Conservation (phyloP, 2,113 vertebrate species). For the Bagarius yarrelli region DNA sequence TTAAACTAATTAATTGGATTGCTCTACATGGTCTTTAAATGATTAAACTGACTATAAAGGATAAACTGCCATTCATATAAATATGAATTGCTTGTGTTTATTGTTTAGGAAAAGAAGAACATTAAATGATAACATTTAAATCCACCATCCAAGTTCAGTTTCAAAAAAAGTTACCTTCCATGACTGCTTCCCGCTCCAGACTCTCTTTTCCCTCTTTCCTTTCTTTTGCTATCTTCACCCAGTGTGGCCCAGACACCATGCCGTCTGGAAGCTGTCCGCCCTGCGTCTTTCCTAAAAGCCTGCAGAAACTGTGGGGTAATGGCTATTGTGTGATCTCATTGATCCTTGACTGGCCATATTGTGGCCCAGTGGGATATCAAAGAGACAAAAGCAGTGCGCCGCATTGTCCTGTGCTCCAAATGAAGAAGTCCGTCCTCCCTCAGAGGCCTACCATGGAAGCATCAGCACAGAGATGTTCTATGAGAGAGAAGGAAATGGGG, state of each 20-base stretch:
- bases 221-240: constrained; percentile 35
- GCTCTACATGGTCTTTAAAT: neutral
- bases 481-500: constrained; percentile 38
- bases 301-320: constrained; percentile 52
- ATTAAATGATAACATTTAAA: neutral
- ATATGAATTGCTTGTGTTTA: neutral
- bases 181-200: neutral
- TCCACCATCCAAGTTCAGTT: constrained; percentile 47
- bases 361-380: constrained; percentile 60
- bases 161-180: constrained; percentile 25
- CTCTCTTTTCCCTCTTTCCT: neutral
- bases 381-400: constrained; percentile 57
- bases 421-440: constrained; percentile 57
- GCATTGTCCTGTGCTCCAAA: constrained; percentile 56
- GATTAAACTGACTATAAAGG: too few species aligned
- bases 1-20: neutral
- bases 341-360: constrained; percentile 66
- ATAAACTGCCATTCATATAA: neutral
- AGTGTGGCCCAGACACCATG: constrained; percentile 60
- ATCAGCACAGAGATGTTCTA: constrained; percentile 41
- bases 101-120: neutral
- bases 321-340: constrained; percentile 59
- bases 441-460: constrained; percentile 41
- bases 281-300: constrained; percentile 50
- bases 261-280: constrained; percentile 58